Conservation (phyloP, 2,888 invertebrate species). For the Entomobrya proxima region DNA sequence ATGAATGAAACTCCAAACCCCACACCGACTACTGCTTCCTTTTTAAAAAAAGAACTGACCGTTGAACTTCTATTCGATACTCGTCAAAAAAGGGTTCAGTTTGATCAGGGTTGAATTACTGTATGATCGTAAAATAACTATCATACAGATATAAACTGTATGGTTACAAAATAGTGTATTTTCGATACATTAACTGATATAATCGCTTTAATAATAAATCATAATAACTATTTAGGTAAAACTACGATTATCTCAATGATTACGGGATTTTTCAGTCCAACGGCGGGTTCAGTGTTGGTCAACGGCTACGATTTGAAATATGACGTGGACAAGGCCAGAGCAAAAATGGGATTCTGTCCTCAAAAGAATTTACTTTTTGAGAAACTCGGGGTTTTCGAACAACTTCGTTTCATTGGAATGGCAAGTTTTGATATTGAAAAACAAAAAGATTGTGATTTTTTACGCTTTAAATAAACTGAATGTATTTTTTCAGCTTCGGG, state of each 20-base stretch:
- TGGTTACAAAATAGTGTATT: no score
- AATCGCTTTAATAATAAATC: no score
- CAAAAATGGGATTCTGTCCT: slow-evolving; percentile 91
- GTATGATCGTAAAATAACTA: no score
- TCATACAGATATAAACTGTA: no score
- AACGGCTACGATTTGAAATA: slow-evolving; percentile 85
- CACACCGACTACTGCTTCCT: no score
- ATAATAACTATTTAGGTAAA: no score
- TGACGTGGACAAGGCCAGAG: slow-evolving; percentile 83
- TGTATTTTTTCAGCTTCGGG: slow-evolving; percentile 86
- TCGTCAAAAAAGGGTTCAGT: no score
- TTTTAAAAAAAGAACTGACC: no score
- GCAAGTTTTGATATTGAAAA: not conserved
- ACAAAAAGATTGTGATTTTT: not conserved
- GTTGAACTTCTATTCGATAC: no score
- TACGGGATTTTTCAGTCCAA: slow-evolving; percentile 81
- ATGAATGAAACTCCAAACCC: no score
- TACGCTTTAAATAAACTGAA: not conserved
- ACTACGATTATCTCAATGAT: slow-evolving; percentile 86
- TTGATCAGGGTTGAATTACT: no score
- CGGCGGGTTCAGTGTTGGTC: slow-evolving; percentile 85
- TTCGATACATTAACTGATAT: no score
- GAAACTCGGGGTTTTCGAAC: slow-evolving; percentile 75
- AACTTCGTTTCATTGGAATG: not conserved
- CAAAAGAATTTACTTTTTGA: slow-evolving; percentile 92